Evolutionary conservation across 1,140 invertebrate genomes (phyloP), one percentile per base, ranked within the genome.

Genomic region (Drosophila asahinai): DNA sequence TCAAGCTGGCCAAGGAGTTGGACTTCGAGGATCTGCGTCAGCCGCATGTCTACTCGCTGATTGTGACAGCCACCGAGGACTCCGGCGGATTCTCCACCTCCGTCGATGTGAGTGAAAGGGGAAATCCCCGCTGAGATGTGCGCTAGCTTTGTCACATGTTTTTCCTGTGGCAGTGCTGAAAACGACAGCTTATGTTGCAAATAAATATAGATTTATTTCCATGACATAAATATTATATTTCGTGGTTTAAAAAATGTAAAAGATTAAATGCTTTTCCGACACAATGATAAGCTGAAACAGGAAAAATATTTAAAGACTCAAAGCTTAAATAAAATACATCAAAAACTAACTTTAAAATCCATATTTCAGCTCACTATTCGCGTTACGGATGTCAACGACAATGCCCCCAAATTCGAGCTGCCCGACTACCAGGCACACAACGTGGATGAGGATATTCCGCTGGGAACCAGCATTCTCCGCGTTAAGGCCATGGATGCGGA

Each of bases 351-450:
- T 3, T 9, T n/a, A 1, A n/a, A 12, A 17, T 27, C 1, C 5
- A 4, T 15, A 36, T 59, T 70, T 3, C 89, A 98, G 97, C 93
- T 98, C 17, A 98, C 97, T 7, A 98, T 98, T 70, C 95, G 97
- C 51, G 97, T 98, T 1, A 97, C 97, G n/a, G 98, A 99, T 93
- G 97, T 98, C 2, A 98, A 99, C 83, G 98, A 98, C 92, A 98
- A 98, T 93, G 97, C 97, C 5, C 98, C 98, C 1, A 98, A 98
- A 93, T 99, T 99, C 87, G 98, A 98, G 93, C 93, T 99, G 48
- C 98, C 98, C 1, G 98, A 99, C 93, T 99, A 99, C 92, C 98
- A 99, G 94, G 97, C 97, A 1, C 97, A 98, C 92, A 98, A 98
- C 92, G 96, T 99, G 5, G 97, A 98, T 86, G 98, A 99, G 94